Evolutionary conservation across 2,113 vertebrate genomes (phyloP), one percentile per base, ranked within the genome.

Genomic region (Calypte anna): DNA sequence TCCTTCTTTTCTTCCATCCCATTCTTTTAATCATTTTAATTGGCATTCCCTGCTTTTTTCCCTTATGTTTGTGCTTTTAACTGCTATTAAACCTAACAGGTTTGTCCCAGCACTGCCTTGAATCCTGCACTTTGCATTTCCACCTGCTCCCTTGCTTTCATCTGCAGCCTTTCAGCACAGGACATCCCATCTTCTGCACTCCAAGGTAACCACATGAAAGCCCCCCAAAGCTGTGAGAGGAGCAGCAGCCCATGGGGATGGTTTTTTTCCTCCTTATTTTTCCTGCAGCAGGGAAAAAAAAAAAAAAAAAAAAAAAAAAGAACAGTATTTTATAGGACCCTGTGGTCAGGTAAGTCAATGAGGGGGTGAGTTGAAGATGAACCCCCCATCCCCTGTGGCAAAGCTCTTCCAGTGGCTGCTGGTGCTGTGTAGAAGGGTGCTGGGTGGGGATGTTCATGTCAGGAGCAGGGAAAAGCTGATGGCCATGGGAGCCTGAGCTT

Each of bases 301-400:
- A 33, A 15, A 24, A 19, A 31, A 38, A 38, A 38, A 38, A 38
- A 38, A 33, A 33, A 33, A 15, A 24, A 19, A 31, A 67, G 75
- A 68, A 0, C 9, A 5, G 1, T 13, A 4, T 72, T 59, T 2
- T 48, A 0, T 24, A 7, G 33, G 33, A 33, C 54, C 19, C 16
- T 75, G 30, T 16, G 43, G 8, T 6, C 69, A n/a, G 80, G 67
- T 36, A 20, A 82, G 40, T 40, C 94, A 95, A 89, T 58, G 3
- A 96, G 93, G 46, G 69, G 91, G 93, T 58, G 74, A 91, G 50
- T 10, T 16, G 62, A 66, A 59, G 23, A 64, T 74, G 4, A 46
- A 80, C 66, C 9, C 36, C 3, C 31, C 17, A 6, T 2, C 9
- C 25, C 28, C 27, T 2, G 22, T 14, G 59, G 54, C 16, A 44